phyloP scores from a whole-genome alignment of 2,113 vertebrate genomes.

The Dermatemys mawii region DNA sequence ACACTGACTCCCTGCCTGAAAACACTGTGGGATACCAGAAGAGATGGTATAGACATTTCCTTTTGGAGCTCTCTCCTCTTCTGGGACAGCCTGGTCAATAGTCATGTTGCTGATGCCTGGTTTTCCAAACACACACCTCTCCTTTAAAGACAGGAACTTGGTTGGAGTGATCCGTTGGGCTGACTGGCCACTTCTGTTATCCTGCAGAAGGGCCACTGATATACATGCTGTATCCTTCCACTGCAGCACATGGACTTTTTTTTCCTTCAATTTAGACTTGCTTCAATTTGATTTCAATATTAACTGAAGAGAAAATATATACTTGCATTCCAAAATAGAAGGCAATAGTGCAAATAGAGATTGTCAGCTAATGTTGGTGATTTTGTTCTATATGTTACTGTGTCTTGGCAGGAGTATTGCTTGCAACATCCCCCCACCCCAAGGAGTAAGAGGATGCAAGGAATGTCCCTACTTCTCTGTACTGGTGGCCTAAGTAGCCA shows the following conservation, averaged over 20 bases:
- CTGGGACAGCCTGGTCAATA: background rate
- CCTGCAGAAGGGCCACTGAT: fast-evolving
- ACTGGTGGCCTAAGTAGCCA: background rate
- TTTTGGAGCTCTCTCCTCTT: background rate
- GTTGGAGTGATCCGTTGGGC: background rate
- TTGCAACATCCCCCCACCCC: background rate
- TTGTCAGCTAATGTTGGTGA: background rate
- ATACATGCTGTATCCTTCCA: background rate
- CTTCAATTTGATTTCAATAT: slow-evolving; percentile 15
- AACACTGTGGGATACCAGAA: background rate
- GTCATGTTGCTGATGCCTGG: background rate
- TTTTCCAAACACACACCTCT: background rate
- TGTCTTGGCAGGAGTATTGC: background rate
- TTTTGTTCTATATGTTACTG: background rate
- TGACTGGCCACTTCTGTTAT: background rate
- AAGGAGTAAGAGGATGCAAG: slow-evolving; percentile 25
- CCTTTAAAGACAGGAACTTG: background rate
- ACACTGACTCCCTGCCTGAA: background rate
- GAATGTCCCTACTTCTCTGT: background rate
- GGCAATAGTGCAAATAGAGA: background rate
- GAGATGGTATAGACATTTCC: background rate
- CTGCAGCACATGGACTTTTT: background rate
- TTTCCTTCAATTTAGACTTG: background rate
- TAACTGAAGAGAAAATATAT: background rate
- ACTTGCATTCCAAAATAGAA: background rate